phyloP scores from a whole-genome alignment of 2,888 invertebrate genomes.

The Yponomeuta cagnagella region DNA sequence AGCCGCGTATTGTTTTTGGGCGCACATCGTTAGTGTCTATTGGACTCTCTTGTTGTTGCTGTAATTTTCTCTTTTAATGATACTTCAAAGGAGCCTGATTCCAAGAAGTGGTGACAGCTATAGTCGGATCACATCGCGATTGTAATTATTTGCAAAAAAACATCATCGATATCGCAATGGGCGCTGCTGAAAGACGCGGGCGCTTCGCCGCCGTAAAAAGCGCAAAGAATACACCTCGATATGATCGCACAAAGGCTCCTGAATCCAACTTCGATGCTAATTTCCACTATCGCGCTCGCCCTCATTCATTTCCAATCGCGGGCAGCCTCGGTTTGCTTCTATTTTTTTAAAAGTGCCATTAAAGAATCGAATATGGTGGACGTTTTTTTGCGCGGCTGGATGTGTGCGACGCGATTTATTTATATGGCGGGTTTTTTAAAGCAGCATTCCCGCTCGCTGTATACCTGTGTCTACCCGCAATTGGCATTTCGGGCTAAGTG shows the following conservation, averaged over 20 bases:
- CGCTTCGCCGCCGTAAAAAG: slow-evolving; percentile 68
- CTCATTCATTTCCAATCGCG: slow-evolving; percentile 76
- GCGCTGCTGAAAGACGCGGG: slow-evolving; percentile 49
- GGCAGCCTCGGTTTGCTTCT: slow-evolving; percentile 65
- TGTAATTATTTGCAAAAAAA: slow-evolving; percentile 69
- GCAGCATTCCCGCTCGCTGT: slow-evolving; percentile 74
- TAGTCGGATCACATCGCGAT: slow-evolving; percentile 43
- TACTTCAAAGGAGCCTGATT: background rate
- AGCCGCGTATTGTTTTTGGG: background rate
- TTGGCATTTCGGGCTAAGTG: slow-evolving; percentile 74
- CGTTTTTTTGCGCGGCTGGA: slow-evolving; percentile 59
- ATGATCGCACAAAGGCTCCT: slow-evolving; percentile 75
- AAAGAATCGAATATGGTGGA: slow-evolving; percentile 74
- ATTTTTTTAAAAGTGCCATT: slow-evolving; percentile 73
- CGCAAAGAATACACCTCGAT: slow-evolving; percentile 76
- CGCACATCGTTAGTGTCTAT: background rate
- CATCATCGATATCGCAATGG: slow-evolving; percentile 66
- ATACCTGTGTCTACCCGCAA: slow-evolving; percentile 75
- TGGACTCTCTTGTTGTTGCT: background rate
- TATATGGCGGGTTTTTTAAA: slow-evolving; percentile 73
- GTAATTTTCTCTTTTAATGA: background rate
- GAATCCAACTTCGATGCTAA: slow-evolving; percentile 75
- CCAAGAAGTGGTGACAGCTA: slow-evolving; percentile 20
- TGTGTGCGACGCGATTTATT: slow-evolving; percentile 75
- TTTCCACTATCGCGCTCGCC: slow-evolving; percentile 75